Base-by-base conservation (phyloP, 1,140 invertebrate species). In the Tyrophagus putrescentiae region DNA sequence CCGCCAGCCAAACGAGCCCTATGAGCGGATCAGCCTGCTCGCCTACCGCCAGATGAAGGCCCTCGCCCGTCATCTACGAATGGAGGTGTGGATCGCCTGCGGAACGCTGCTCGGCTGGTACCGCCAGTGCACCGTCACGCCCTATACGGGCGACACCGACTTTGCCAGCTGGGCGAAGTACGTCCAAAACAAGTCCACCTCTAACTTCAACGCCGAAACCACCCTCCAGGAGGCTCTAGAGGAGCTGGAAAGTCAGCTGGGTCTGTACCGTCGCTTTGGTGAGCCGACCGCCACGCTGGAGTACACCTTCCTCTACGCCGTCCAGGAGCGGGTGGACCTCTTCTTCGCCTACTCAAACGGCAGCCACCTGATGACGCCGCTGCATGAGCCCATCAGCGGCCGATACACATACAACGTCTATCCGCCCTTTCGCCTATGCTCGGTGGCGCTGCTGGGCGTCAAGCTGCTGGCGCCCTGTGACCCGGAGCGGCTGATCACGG, bases 51-150 rank as follows among this genome's bases (percentile, higher is more conserved):
- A 25, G 25, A 28, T 54, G 25, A 54, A 54, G 27, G 13, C 13
- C n/a, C 25, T 54, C 2, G 18, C 39, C 13, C 13, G 27, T 11
- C 31, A 1, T 18, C 13, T 54, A 4, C 25, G 27, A 54, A 54
- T 54, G 52, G 1, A 54, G 27, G 32, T 54, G 9, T 54, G 52
- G 52, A 31, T 54, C 4, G 27, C 13, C 16, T 11, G 27, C 25
- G 52, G 52, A 23, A 31, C 52, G 11, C 27, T 54, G 27, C 13
- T 54, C 9, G 77, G 78, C 57, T 79, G 76, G 73, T 78, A 70
- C 64, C 66, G 78, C 28, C 76, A 79, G 65, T 79, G 78, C 71
- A 75, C 73, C 64, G 71, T 79, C 13, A 79, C 79, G 29, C 68
- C 76, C 3, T 73, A 79, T 65, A 74, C 73, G 29, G 70, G 71